phyloP scores from a whole-genome alignment of 2,797 vertebrate species.

The Eospalax fontanierii region DNA sequence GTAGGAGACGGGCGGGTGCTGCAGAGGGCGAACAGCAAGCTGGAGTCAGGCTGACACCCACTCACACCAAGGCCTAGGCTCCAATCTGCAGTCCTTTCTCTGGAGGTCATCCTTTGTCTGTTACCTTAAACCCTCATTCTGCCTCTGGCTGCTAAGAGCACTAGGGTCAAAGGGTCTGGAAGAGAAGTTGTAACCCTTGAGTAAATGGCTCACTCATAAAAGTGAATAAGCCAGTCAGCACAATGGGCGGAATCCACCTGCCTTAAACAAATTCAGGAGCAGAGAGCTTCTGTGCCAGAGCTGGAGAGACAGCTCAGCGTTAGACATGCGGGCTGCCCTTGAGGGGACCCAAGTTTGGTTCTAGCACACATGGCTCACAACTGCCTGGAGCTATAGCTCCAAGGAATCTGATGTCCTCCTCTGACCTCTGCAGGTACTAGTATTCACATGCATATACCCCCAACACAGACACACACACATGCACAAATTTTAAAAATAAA shows the following conservation, averaged over 20 bases:
- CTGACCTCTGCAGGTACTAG: too few species aligned
- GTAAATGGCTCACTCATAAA: not conserved
- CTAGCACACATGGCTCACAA: too few species aligned
- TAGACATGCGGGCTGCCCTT: too few species aligned
- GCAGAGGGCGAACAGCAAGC: not conserved
- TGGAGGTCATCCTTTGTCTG: not conserved
- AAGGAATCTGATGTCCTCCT: too few species aligned
- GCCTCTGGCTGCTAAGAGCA: not conserved
- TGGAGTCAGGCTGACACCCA: not conserved
- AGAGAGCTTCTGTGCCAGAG: not conserved
- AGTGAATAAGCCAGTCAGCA: not conserved
- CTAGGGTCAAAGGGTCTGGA: not conserved
- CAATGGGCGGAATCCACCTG: not conserved
- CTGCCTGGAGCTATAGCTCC: too few species aligned
- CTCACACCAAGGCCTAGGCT: not conserved
- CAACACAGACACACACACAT: too few species aligned
- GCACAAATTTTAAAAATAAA: too few species aligned
- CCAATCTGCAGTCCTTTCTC: not conserved
- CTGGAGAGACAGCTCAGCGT: too few species aligned
- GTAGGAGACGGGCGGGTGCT: constrained; percentile 26
- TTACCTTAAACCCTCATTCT: not conserved
- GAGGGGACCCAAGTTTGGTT: too few species aligned
- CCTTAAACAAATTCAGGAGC: not conserved
- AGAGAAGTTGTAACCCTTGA: not conserved
- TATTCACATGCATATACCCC: too few species aligned